Conservation (phyloP, 2,113 vertebrate species). For the Empidonax alnorum region DNA sequence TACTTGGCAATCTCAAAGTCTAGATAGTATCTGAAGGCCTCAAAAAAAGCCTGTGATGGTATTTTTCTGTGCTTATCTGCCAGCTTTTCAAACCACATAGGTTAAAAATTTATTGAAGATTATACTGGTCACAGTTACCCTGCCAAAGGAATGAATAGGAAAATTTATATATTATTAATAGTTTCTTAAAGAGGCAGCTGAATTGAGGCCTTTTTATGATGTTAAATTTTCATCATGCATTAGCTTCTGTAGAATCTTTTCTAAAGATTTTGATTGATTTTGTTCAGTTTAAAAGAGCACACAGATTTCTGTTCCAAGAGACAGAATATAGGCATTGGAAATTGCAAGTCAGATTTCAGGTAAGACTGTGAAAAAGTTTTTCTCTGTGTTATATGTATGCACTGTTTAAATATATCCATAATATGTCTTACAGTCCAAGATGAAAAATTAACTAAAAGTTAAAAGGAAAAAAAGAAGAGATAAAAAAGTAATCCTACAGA, state of each 20-base stretch:
- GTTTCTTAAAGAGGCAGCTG: not conserved
- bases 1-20: not conserved
- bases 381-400: not conserved
- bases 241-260: not conserved
- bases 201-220: not conserved
- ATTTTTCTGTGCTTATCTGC: not conserved
- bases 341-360: not conserved
- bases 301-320: not conserved
- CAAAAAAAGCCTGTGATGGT: not conserved
- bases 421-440: not conserved
- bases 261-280: not conserved
- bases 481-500: not conserved
- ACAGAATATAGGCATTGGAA: not conserved
- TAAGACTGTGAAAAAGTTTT: not conserved
- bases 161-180: not conserved
- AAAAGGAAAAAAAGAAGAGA: not conserved
- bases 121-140: not conserved
- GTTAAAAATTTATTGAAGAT: not conserved
- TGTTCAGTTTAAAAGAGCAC: not conserved
- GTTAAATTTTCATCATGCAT: not conserved
- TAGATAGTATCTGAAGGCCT: not conserved
- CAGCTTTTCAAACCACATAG: not conserved
- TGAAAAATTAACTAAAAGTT: not conserved
- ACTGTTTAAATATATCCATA: not conserved
- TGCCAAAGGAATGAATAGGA: not conserved